These are phyloP conservation scores for Drosophila nr. medialis DNA, from an alignment of 2,888 invertebrate genomes.

Conservation along the genomic window DNA sequence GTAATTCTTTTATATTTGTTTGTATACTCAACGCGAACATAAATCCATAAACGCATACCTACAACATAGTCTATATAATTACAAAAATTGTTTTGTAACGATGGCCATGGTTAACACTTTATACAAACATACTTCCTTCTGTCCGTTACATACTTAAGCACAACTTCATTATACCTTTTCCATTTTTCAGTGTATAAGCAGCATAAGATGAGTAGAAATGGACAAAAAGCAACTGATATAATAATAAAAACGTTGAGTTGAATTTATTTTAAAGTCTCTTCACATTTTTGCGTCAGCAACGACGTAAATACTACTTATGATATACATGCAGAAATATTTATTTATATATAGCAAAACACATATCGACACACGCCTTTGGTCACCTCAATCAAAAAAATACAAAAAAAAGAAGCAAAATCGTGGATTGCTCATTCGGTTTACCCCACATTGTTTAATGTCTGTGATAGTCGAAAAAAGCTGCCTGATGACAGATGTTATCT, in stretches of 20 bases:
- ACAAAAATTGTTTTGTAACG: too few relatives aligned
- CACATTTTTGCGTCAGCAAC: slow-evolving; percentile 69
- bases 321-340: slow-evolving; percentile 18
- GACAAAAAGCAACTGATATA: slow-evolving; percentile 47
- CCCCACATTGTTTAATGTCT: slow-evolving; percentile 7
- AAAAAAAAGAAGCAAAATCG: neutral
- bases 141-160: neutral
- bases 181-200: slow-evolving; percentile 36
- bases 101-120: too few relatives aligned
- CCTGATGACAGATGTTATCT: slow-evolving; percentile 37
- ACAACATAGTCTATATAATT: too few relatives aligned
- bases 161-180: neutral
- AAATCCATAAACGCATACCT: neutral
- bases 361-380: slow-evolving; percentile 21
- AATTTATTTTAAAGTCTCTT: slow-evolving; percentile 74
- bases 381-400: slow-evolving; percentile 19
- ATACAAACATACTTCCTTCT: too few relatives aligned
- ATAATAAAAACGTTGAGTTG: slow-evolving; percentile 56
- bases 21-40: neutral
- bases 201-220: slow-evolving; percentile 44
- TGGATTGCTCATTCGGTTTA: slow-evolving; percentile 16
- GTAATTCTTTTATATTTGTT: neutral
- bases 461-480: neutral
- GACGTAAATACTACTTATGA: slow-evolving; percentile 46
- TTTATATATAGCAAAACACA: slow-evolving; percentile 20